Evolutionary conservation across 1,140 invertebrate species (phyloP).

Genomic region (Procambarus virginalis): DNA sequence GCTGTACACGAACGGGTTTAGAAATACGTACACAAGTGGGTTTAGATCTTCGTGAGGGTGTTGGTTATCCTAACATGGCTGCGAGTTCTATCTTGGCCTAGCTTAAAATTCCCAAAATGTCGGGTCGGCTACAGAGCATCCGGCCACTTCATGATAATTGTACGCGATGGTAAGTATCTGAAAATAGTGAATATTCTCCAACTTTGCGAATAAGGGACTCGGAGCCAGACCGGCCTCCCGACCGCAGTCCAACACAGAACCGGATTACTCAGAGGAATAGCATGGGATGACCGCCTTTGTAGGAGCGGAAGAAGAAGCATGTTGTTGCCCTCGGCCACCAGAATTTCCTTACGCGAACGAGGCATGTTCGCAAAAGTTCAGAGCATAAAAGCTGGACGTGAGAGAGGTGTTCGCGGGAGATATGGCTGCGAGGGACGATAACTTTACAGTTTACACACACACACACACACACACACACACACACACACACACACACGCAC

Average conservation of each 20-base stretch:
- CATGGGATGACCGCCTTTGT: background rate
- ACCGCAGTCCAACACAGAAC: background rate
- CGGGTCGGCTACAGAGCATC: background rate
- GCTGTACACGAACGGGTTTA: too few species aligned
- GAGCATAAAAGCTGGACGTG: background rate
- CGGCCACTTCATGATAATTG: slow-evolving; percentile 1
- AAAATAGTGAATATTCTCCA: slow-evolving; percentile 11
- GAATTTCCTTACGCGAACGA: background rate
- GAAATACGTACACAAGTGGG: too few species aligned
- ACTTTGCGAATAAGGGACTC: background rate
- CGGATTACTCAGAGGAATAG: background rate
- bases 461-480: slow-evolving; percentile 16
- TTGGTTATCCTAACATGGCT: too few species aligned
- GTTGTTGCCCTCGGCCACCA: background rate
- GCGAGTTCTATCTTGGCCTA: too few species aligned
- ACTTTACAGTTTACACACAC: background rate
- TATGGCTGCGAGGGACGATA: background rate
- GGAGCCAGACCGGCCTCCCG: background rate
- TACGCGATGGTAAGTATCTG: background rate
- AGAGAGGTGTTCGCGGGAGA: background rate
- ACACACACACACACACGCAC: background rate
- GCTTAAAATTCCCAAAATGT: background rate
- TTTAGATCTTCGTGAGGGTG: too few species aligned
- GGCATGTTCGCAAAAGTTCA: background rate
- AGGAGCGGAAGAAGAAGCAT: background rate